Evolutionary conservation across 2,888 invertebrate species (phyloP), one percentile per base, ranked within the genome.

Genomic region (Sesia apiformis): DNA sequence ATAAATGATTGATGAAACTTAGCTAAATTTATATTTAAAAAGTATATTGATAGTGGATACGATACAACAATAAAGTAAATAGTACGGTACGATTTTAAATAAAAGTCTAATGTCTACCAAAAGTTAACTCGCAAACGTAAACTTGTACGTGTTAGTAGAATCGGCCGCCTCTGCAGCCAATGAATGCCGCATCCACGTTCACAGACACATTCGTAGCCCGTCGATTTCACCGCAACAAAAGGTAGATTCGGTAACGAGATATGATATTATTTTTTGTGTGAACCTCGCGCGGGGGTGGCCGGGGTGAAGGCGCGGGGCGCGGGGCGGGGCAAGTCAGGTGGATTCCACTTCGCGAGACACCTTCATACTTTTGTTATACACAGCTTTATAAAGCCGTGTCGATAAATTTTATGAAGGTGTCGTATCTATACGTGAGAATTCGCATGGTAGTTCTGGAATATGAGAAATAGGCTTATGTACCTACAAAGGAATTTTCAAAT

Each of bases 241-340:
- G 78, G 72, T 71, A 78, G 81, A 84, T 84, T 73, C 71, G 64
- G 81, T 81, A 80, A 79, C 72, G 75, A 79, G 83, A 84, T 85
- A 83, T 82, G 78, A 81, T 80, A 81, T 81, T 72, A 79, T 82
- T 83, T 84, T 81, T 81, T 74, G 65, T 65, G 54, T 40, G 52
- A n/a, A 50, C 56, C 55, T 39, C 60, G 55, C 54, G 60, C 56
- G 61, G 57, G 53, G 55, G 60, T 60, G 55, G 53, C 59, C 56
- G 61, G 57, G 53, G 55, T 59, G 62, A 58, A 56, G 53, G 58
- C 51, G 56, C 51, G 58, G 54, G 58, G 54, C 59, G 60, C 57
- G 52, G 55, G 58, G 60, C 61, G 51, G 55, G 52, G 51, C 60
- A 56, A 66, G 76, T 75, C 80, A 82, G 82, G 83, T 83, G 82